phyloP scores from a whole-genome alignment of 2,113 vertebrate species.

The Zosterops japonicus region DNA sequence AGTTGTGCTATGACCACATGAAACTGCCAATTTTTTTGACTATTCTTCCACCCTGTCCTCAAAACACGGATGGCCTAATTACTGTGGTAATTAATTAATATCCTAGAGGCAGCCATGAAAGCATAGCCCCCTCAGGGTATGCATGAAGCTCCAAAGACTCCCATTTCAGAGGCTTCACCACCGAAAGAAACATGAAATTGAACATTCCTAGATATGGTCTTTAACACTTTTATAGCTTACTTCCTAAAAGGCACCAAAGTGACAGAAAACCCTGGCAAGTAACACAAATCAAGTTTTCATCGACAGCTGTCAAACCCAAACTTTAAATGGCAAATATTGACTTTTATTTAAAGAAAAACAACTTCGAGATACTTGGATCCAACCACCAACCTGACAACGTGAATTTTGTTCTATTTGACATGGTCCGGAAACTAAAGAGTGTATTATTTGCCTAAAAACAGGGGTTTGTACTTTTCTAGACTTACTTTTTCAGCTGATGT shows the following conservation, averaged over 20 bases:
- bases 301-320: background rate
- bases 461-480: background rate
- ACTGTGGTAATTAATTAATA: background rate
- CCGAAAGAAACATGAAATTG: background rate
- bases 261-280: background rate
- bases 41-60: background rate
- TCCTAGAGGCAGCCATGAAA: background rate
- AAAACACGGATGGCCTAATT: background rate
- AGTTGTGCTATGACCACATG: background rate
- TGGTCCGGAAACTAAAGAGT: background rate
- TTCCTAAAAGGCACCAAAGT: background rate
- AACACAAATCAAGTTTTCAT: background rate
- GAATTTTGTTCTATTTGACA: background rate
- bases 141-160: background rate
- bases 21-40: background rate
- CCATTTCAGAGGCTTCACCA: background rate
- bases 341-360: background rate
- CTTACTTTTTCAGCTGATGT: conserved; percentile 92
- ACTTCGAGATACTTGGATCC: background rate
- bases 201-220: background rate
- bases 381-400: background rate
- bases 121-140: background rate
- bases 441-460: background rate
- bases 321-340: background rate
- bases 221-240: background rate